phyloP scores from a whole-genome alignment of 2,113 vertebrate genomes.

The Neotragus moschatus region DNA sequence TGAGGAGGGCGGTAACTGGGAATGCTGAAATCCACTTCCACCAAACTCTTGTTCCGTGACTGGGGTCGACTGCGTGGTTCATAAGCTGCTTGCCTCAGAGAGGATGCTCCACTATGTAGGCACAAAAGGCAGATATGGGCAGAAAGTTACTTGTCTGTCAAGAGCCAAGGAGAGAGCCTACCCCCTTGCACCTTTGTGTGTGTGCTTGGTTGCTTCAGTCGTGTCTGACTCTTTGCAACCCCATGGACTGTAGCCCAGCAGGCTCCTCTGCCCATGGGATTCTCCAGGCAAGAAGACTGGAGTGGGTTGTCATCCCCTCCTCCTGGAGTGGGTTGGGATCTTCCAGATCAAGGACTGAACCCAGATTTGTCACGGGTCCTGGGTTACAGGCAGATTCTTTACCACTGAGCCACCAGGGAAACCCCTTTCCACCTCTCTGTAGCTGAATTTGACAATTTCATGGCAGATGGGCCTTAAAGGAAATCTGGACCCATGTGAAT shows the following conservation, averaged over 20 bases:
- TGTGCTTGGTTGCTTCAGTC: accelerated
- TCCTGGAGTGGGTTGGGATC: neutral
- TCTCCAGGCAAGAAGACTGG: neutral
- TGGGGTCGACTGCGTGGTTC: neutral
- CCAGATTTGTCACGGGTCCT: neutral
- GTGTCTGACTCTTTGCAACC: neutral
- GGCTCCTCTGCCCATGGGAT: neutral
- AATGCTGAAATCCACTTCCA: neutral
- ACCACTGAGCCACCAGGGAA: neutral
- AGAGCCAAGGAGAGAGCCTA: neutral
- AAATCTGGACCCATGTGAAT: neutral
- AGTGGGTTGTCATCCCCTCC: neutral
- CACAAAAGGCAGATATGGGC: neutral
- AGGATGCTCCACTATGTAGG: accelerated
- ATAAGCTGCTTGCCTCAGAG: accelerated
- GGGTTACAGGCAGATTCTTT: neutral
- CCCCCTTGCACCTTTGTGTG: neutral
- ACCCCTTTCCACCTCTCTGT: neutral
- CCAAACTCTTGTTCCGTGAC: neutral
- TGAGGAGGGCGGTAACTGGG: accelerated
- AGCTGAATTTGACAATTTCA: neutral
- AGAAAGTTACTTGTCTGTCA: no score
- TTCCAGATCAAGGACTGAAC: neutral
- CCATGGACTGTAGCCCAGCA: neutral
- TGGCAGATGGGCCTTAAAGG: accelerated